These are phyloP conservation scores for Recurvirostra avosetta DNA, from an alignment of 2,113 vertebrate species.

Conservation along the genomic window DNA sequence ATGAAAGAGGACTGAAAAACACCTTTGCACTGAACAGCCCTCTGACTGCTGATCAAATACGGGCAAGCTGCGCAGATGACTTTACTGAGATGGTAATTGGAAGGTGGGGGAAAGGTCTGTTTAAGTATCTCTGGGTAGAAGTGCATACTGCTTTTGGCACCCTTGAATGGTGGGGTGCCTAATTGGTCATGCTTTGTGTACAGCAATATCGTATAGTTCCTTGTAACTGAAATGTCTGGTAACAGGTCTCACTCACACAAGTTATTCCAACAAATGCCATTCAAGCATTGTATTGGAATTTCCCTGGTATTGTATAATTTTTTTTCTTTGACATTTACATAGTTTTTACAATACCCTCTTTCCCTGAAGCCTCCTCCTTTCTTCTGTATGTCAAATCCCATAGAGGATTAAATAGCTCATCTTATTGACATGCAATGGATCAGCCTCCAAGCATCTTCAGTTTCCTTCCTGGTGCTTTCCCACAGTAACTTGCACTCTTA, in stretches of 20 bases:
- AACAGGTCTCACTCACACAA: neutral
- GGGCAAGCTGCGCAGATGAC: constrained; percentile 72
- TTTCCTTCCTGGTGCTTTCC: neutral
- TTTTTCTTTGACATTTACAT: neutral
- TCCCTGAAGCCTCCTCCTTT: neutral
- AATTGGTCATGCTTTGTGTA: neutral
- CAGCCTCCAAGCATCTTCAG: neutral
- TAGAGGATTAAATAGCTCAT: neutral
- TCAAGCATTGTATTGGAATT: neutral
- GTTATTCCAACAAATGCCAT: neutral
- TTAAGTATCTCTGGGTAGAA: neutral
- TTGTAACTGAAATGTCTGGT: neutral
- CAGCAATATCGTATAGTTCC: neutral
- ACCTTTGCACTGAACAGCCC: constrained; percentile 78
- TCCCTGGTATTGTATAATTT: neutral
- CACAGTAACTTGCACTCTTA: neutral
- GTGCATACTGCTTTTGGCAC: neutral
- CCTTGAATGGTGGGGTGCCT: neutral
- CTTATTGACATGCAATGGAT: neutral
- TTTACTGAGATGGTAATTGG: constrained; percentile 77
- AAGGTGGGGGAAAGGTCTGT: neutral
- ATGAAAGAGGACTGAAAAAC: constrained; percentile 67
- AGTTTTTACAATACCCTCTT: neutral
- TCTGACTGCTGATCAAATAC: constrained; percentile 74
- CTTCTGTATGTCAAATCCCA: neutral